Percentiles rank a stretch among this genome's conserved stretches.
Conservation (phyloP, 2,113 vertebrate species). For the Nothoprocta pentlandii region DNA sequence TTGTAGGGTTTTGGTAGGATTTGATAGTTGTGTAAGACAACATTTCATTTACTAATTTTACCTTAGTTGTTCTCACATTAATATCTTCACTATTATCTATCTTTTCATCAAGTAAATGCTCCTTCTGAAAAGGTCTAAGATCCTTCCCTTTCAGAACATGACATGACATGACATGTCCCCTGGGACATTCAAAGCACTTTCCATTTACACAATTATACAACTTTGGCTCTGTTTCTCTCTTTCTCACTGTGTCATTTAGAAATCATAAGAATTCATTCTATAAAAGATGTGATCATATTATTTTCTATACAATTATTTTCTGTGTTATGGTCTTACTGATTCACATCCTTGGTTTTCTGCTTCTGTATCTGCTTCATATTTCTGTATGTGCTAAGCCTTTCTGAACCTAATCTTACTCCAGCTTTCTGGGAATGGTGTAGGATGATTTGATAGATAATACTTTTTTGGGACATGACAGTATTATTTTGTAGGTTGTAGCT, state of each 20-base stretch:
- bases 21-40: neutral
- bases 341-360: neutral
- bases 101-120: neutral
- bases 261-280: neutral
- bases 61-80: neutral
- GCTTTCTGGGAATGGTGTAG: neutral
- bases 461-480: neutral
- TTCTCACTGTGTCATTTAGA: neutral
- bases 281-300: neutral
- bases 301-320: neutral
- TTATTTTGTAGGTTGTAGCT: neutral
- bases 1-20: neutral
- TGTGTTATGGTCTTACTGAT: neutral
- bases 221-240: neutral
- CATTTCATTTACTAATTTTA: constrained; percentile 6
- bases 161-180: too few relatives aligned
- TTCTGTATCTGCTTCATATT: neutral
- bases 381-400: neutral
- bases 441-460: neutral
- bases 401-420: neutral
- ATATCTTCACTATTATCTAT: neutral
- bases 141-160: neutral
- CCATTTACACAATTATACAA: neutral
- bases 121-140: neutral
- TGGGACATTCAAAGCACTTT: neutral